Conservation (phyloP, 1,140 invertebrate genomes). For the Andrena cerasifolii region DNA sequence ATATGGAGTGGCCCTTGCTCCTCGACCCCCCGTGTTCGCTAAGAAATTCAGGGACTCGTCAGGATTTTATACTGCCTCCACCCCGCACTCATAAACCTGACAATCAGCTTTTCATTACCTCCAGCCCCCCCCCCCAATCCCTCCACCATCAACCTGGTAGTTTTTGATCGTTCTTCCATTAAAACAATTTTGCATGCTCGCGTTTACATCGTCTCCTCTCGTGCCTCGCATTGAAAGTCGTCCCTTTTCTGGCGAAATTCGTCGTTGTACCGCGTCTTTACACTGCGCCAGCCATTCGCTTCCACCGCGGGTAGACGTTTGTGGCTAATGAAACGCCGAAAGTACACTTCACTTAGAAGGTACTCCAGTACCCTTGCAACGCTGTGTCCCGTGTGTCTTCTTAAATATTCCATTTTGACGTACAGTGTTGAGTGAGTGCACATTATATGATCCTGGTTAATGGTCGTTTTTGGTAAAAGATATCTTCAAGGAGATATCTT, state of each 20-base stretch:
- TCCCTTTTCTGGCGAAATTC: background rate
- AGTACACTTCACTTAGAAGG: background rate
- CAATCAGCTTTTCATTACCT: slow-evolving; percentile 57
- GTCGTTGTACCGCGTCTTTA: slow-evolving; percentile 1
- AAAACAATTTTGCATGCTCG: slow-evolving; percentile 45
- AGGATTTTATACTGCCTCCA: background rate
- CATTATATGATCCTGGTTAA: no score
- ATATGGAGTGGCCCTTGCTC: slow-evolving; percentile 30
- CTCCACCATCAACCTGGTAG: slow-evolving; percentile 4
- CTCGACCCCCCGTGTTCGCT: slow-evolving; percentile 27
- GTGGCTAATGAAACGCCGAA: background rate
- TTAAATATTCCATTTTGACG: no score
- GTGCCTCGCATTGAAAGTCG: background rate
- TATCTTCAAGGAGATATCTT: no score
- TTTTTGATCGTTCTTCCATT: slow-evolving; percentile 60
- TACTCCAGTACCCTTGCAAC: background rate
- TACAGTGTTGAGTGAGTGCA: no score
- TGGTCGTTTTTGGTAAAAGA: no score
- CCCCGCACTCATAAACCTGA: slow-evolving; percentile 40
- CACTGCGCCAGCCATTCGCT: background rate
- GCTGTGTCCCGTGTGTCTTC: background rate
- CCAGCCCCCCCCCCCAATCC: background rate
- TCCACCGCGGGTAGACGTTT: background rate
- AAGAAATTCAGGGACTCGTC: slow-evolving; percentile 59
- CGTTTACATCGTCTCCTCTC: background rate